Evolutionary conservation across 1,140 invertebrate species (phyloP), one percentile per base, ranked within the genome.

Genomic region (Saxidomus purpurata): DNA sequence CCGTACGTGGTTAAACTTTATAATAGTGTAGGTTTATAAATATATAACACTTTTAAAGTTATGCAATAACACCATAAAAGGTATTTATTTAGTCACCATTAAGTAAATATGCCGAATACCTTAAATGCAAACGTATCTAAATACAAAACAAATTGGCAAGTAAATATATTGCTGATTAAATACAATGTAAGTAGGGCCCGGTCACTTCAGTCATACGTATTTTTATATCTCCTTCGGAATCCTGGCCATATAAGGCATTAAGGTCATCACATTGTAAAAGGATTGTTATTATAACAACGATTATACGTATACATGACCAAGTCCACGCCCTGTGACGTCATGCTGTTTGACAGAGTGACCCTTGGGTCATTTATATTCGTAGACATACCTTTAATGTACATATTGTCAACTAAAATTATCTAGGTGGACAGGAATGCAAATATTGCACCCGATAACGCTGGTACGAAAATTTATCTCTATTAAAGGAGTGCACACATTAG

Each of bases 21-120:
- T 11, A 11, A 63, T 28, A 4, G 28, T 25, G 59, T 63, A 63
- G 59, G 59, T 63, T 22, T 25, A 22, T 2, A n/a, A n/a, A n/a
- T n/a, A n/a, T n/a, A n/a, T n/a, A n/a, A n/a, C n/a, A n/a, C n/a
- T n/a, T n/a, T n/a, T n/a, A n/a, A n/a, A n/a, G n/a, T n/a, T n/a
- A n/a, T n/a, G n/a, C n/a, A 4, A 63, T 28, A 28, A n/a, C 4
- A 63, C 59, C 59, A 63, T 63, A 63, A 63, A 63, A 63, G 59
- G 59, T 63, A 28, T 63, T 55, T 22, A 47, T 13, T 55, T 15
- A 11, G 25, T 28, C 28, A 28, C 43, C 43, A 8, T 43, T 43
- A 28, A 63, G 59, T 63, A 63, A 63, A 63, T 25, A n/a, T n/a
- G n/a, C n/a, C n/a, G n/a, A 63, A 63, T 63, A 63, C 59, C 59